These are phyloP conservation scores for Equus quagga DNA, from an alignment of 2,113 vertebrate genomes.

Conservation along the genomic window DNA sequence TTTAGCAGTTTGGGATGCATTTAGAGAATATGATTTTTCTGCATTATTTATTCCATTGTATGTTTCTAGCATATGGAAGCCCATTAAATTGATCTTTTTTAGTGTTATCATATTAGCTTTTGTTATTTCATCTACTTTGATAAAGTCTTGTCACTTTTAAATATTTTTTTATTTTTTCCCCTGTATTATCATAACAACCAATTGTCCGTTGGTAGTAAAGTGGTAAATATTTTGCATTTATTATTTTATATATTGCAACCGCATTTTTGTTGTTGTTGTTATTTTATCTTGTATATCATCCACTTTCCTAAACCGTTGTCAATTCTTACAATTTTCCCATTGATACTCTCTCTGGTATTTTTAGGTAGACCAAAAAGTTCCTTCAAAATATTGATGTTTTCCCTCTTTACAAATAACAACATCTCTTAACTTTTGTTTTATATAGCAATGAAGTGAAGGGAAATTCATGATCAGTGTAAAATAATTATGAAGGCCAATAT, in stretches of 20 bases:
- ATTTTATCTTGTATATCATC: not conserved
- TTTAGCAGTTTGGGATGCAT: not conserved
- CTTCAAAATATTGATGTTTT: not conserved
- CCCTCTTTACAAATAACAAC: not conserved
- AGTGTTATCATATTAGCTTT: not conserved
- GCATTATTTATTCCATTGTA: not conserved
- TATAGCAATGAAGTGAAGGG: not conserved
- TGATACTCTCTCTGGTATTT: not conserved
- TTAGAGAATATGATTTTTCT: not conserved
- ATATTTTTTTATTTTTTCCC: not conserved
- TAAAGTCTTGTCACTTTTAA: not conserved
- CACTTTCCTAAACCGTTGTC: not conserved
- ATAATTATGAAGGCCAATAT: not conserved
- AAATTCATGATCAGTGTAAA: not conserved
- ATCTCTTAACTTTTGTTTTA: not conserved
- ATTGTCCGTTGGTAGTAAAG: not conserved
- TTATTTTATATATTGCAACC: not conserved
- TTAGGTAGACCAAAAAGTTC: not conserved
- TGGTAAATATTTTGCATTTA: constrained; percentile 3
- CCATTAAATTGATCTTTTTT: not conserved
- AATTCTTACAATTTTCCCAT: not conserved
- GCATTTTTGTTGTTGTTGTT: not conserved
- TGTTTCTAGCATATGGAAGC: not conserved
- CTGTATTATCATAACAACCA: not conserved
- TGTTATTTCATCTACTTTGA: not conserved